Evolutionary conservation across 30 jellyfish, hydroid and myxozoan genomes (phyloP), one percentile per base, ranked within the genome.

Genomic region (Pelagia noctiluca): DNA sequence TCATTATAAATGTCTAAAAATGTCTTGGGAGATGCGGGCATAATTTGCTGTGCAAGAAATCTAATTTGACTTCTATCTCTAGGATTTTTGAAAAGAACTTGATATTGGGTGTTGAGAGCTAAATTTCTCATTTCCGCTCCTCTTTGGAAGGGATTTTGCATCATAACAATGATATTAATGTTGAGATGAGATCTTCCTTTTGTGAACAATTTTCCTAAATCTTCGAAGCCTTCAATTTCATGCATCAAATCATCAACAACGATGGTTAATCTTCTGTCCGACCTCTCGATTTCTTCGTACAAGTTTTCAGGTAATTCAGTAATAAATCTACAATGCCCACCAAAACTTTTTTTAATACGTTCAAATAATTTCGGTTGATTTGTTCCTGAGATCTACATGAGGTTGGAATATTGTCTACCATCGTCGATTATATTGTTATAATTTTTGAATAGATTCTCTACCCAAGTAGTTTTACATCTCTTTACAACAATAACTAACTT

Each of bases 401-500:
- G 35, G 32, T 74, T 46, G 49, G 11, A 25, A 38, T 42, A 74
- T 28, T 53, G 48, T 23, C 32, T 50, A 7, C 47, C 69, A 30
- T 35, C 64, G 29, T 60, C 49, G 3, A 48, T 60, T 48, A 77
- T 50, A 22, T 0, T n/a, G 8, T 35, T 34, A 34, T 31, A 0
- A 35, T 77, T 0, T 25, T 77, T 48, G 19, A 77, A 23, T n/a
- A 77, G 57, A 3, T 54, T 53, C 46, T 32, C 66, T 19, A 77
- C 62, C 88, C 88, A 77, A 5, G 80, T 77, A n/a, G 88, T 60
- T 77, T 77, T 77, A 42, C 57, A 16, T 42, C 57, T 42, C 57
- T 42, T 42, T 42, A 42, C 57, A 42, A 42, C 57, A 42, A 42
- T 42, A 42, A 42, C 57, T 42, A 42, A 42, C 57, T 16, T 42